Conservation (phyloP, 2,113 vertebrate genomes). For the Charadrius vociferus region DNA sequence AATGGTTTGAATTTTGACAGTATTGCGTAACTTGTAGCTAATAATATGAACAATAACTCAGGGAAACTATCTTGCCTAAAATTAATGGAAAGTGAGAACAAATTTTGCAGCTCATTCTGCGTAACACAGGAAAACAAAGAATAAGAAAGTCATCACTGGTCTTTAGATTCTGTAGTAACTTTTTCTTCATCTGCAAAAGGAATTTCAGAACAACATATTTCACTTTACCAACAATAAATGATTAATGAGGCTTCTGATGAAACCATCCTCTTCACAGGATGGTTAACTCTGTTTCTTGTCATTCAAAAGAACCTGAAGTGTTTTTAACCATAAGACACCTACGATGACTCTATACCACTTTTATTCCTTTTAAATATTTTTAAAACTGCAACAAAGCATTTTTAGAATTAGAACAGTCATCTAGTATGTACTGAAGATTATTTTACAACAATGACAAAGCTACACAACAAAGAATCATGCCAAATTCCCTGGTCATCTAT, state of each 20-base stretch:
- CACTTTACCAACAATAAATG: background rate
- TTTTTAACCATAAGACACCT: background rate
- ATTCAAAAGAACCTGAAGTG: background rate
- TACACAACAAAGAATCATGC: background rate
- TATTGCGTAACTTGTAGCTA: background rate
- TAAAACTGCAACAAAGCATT: background rate
- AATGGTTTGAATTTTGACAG: background rate
- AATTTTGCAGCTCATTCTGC: background rate
- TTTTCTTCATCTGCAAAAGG: background rate
- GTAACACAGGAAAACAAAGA: background rate
- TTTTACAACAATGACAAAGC: background rate
- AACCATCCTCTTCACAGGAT: background rate
- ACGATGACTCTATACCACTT: background rate
- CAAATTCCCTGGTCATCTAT: background rate
- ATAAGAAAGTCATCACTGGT: background rate
- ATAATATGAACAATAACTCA: background rate
- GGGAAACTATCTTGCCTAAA: background rate
- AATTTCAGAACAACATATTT: background rate
- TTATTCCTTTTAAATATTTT: background rate
- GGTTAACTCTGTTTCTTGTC: background rate
- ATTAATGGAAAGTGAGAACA: background rate
- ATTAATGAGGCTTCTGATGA: background rate
- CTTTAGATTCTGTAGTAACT: background rate
- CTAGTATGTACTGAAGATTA: background rate
- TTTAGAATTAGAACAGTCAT: background rate